Base-by-base conservation (phyloP, 1,140 invertebrate species). In the Bombus waltoni region DNA sequence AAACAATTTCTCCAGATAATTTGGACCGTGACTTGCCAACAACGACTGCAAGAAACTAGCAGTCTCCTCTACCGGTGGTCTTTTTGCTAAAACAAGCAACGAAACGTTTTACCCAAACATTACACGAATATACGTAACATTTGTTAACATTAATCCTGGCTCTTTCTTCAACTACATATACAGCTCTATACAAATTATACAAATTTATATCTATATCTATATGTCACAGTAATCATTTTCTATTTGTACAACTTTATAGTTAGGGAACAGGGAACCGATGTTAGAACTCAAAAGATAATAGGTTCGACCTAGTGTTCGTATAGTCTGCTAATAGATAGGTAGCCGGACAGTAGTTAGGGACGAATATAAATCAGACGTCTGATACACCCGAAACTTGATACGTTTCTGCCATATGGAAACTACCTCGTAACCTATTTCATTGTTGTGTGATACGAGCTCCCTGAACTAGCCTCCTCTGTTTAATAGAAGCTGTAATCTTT, bases 1-100 rank as follows among this genome's bases (percentile, higher is more conserved):
- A 92, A 99, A 99, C 47, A 99, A 96, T 95, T 99, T 99, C 94
- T 99, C 98, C 91, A 99, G 96, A 94, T 99, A 99, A 95, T 99
- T 99, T 86, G 98, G 98, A 88, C 98, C 98, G 95, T 99, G 98
- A 85, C 98, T 98, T 35, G 98, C 97, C 83, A 99, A 95, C 83
- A 99, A 96, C 15, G 98, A 98, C 93, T 99, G 98, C 79, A 99
- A 95, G 95, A 99, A 99, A 87, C 98, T 98, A 44, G 98, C 98
- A 9, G 98, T 99, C 94, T 99, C 98, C 94, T 99, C 98, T 18
- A 99, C 98, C 57, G 98, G 98, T 88, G 98, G 98, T 92, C 98
- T 96, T 94, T 99, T 99, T n/a, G 98, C 98, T 99, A 95, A 66
- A 95, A 93, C 53, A 80, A 44, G 8, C 40, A 11, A 42, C 28